phyloP scores from a whole-genome alignment of 2,888 invertebrate species.

The Laothoe populi region DNA sequence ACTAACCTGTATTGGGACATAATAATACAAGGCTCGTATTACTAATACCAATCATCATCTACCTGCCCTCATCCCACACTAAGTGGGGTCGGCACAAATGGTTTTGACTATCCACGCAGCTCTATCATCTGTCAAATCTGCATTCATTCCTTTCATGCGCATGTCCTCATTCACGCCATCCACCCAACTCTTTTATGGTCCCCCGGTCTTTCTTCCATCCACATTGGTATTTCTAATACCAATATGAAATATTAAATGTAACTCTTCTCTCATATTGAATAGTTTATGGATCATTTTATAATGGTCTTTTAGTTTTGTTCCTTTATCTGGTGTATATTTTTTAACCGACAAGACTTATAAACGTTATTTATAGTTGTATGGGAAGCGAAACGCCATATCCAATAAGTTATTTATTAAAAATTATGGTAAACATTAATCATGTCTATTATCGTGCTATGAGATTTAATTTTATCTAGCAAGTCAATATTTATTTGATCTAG shows the following conservation, averaged over 20 bases:
- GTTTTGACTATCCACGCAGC: too few relatives aligned
- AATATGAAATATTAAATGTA: too few relatives aligned
- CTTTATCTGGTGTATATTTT: slow-evolving; percentile 42
- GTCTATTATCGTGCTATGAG: slow-evolving; percentile 10
- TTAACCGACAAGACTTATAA: slow-evolving; percentile 66
- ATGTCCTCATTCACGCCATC: too few relatives aligned
- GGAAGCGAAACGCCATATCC: slow-evolving; percentile 71
- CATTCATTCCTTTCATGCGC: too few relatives aligned
- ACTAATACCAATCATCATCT: too few relatives aligned
- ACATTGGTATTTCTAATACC: slow-evolving; percentile 11
- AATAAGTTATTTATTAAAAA: slow-evolving; percentile 72
- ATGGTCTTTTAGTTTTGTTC: slow-evolving; percentile 33
- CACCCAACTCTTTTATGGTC: too few relatives aligned
- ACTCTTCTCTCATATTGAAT: not conserved
- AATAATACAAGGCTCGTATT: too few relatives aligned
- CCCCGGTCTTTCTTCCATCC: too few relatives aligned
- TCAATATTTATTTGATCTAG: not conserved
- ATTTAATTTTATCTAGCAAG: not conserved
- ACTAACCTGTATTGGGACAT: too few relatives aligned
- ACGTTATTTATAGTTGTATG: slow-evolving; percentile 69
- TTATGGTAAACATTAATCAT: slow-evolving; percentile 50
- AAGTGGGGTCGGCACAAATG: too few relatives aligned
- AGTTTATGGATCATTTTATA: slow-evolving; percentile 13
- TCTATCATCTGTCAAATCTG: too few relatives aligned
- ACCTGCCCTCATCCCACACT: too few relatives aligned